Evolutionary conservation across 2,888 invertebrate species (phyloP).

Genomic region (Leucania comma): DNA sequence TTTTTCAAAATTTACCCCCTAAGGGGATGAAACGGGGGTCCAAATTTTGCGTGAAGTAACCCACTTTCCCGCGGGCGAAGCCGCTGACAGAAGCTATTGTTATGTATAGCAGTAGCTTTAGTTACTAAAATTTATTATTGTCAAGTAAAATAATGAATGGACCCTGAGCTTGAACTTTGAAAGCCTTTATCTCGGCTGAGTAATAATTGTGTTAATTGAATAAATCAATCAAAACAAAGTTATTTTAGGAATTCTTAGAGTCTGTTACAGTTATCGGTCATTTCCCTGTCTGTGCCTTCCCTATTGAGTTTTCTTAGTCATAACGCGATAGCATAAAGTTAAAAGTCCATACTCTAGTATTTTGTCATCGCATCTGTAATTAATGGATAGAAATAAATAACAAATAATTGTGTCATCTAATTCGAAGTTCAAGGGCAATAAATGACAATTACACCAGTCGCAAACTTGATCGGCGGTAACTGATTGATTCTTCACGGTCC

Average conservation of each 20-base stretch:
- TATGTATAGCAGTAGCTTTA: not conserved
- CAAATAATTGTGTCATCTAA: constrained; percentile 37
- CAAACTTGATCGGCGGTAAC: constrained; percentile 67
- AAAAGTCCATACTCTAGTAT: not conserved
- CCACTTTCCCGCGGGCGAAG: too few relatives aligned
- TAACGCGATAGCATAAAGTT: not conserved
- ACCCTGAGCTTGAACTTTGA: constrained; percentile 15
- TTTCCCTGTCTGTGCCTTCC: constrained; percentile 14
- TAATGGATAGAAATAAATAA: constrained; percentile 3
- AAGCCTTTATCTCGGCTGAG: constrained; percentile 35
- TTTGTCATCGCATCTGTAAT: not conserved
- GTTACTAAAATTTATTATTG: constrained; percentile 16
- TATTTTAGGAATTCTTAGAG: constrained; percentile 29
- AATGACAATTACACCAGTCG: constrained; percentile 61
- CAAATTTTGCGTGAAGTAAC: too few relatives aligned
- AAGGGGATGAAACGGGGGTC: too few relatives aligned
- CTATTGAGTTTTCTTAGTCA: not conserved
- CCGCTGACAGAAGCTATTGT: too few relatives aligned
- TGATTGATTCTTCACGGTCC: constrained; percentile 74
- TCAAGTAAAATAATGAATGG: constrained; percentile 30
- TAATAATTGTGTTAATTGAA: constrained; percentile 36
- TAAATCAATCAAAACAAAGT: constrained; percentile 33
- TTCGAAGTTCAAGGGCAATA: constrained; percentile 73
- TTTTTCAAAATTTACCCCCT: too few relatives aligned
- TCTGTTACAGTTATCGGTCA: constrained; percentile 43